Conservation (phyloP, 37 sponge, comb jelly and placozoan genomes). For the Spongia lamella region DNA sequence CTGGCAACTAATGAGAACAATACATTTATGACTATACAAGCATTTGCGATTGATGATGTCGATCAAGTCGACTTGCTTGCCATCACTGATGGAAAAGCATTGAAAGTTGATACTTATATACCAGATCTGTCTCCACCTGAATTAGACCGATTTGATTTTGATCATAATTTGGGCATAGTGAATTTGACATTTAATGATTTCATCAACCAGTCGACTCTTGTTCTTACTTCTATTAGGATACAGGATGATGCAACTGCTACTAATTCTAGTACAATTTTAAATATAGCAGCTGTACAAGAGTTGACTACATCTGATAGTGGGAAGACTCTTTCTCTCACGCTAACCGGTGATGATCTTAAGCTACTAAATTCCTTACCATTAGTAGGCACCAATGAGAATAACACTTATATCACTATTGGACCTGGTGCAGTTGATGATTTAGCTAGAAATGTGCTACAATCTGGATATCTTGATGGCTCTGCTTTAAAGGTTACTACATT, state of each 20-base stretch:
- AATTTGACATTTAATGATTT: slow-evolving; percentile 77
- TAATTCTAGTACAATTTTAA: background rate
- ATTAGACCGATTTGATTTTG: slow-evolving; percentile 54
- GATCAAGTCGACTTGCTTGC: slow-evolving; percentile 79
- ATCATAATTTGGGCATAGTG: slow-evolving; percentile 50
- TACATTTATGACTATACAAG: slow-evolving; percentile 88
- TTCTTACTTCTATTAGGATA: slow-evolving; percentile 25
- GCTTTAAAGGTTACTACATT: slow-evolving; percentile 55
- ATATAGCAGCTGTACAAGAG: slow-evolving; percentile 44
- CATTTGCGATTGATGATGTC: slow-evolving; percentile 89
- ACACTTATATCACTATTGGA: slow-evolving; percentile 66
- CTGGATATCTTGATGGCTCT: slow-evolving; percentile 26
- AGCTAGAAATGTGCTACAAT: slow-evolving; percentile 48
- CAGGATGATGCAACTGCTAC: slow-evolving; percentile 44
- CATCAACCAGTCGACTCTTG: slow-evolving; percentile 42
- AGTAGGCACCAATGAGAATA: slow-evolving; percentile 48
- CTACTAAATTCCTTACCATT: slow-evolving; percentile 32
- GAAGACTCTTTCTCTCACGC: slow-evolving; percentile 36
- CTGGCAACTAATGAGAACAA: slow-evolving; percentile 55
- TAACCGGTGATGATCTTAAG: slow-evolving; percentile 59
- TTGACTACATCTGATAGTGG: slow-evolving; percentile 44
- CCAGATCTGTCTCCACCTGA: slow-evolving; percentile 55
- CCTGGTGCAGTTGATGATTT: slow-evolving; percentile 56
- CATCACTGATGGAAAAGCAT: slow-evolving; percentile 83
- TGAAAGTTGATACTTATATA: slow-evolving; percentile 24